Evolutionary conservation across 1,140 invertebrate species (phyloP).

Genomic region (Planococcus citri): DNA sequence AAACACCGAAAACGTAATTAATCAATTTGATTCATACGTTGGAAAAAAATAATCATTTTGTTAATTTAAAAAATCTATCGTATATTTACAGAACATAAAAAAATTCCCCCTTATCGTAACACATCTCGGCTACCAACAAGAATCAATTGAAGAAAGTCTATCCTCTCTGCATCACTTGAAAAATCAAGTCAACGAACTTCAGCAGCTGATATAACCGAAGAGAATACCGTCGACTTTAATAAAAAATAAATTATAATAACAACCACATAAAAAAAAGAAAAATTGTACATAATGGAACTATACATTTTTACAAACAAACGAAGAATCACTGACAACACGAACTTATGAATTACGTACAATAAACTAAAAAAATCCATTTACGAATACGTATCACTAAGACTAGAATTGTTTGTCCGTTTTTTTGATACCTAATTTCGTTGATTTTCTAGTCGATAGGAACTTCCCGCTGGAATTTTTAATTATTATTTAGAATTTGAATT

Average conservation of each 20-base stretch:
- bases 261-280: not conserved
- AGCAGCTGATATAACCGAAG: not conserved
- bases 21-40: not conserved
- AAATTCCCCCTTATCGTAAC: constrained; percentile 3
- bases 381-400: not conserved
- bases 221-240: not conserved
- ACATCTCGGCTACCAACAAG: not conserved
- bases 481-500: not conserved
- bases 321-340: not conserved
- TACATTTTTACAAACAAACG: not conserved
- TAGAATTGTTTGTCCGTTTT: not conserved
- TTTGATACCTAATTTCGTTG: not conserved
- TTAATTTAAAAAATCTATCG: not conserved
- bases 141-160: constrained; percentile 5
- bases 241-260: not conserved
- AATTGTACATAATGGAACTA: not conserved
- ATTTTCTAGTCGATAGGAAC: not conserved
- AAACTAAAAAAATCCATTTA: not conserved
- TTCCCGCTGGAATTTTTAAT: too few relatives aligned
- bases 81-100: constrained; percentile 1
- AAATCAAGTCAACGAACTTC: not conserved
- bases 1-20: constrained; percentile 1
- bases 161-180: constrained; percentile 2
- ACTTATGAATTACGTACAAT: not conserved
- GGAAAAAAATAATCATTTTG: not conserved